Percentiles rank a stretch among this genome's conserved stretches.
phyloP scores from a whole-genome alignment of 2,113 vertebrate species.

The Serilophus lunatus region DNA sequence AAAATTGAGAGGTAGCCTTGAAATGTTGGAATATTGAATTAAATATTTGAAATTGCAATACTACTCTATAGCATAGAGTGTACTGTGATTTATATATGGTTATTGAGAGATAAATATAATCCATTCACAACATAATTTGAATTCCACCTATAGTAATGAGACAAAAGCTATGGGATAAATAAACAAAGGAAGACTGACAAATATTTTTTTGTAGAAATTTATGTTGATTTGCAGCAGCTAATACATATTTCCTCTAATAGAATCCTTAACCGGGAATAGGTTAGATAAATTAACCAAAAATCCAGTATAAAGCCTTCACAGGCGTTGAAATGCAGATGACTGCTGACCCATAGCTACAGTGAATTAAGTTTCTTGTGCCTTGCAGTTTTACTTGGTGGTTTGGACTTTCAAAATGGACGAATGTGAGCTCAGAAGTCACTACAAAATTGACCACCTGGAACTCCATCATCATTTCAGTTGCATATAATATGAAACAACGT shows the following conservation, averaged over 20 bases:
- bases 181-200: background rate
- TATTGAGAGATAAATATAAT: background rate
- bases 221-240: background rate
- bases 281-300: background rate
- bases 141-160: background rate
- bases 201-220: background rate
- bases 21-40: background rate
- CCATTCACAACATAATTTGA: background rate
- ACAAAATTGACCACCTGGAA: background rate
- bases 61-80: background rate
- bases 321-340: fast-evolving
- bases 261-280: background rate
- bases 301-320: background rate
- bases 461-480: background rate
- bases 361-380: background rate
- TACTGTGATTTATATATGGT: background rate
- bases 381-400: background rate
- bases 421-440: background rate
- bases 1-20: background rate
- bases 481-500: background rate
- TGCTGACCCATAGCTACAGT: background rate
- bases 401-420: background rate
- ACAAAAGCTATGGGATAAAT: background rate
- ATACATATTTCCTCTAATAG: background rate
- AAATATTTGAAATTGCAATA: background rate